Conservation (phyloP, 2,797 vertebrate species). For the Pogoniulus pusillus region DNA sequence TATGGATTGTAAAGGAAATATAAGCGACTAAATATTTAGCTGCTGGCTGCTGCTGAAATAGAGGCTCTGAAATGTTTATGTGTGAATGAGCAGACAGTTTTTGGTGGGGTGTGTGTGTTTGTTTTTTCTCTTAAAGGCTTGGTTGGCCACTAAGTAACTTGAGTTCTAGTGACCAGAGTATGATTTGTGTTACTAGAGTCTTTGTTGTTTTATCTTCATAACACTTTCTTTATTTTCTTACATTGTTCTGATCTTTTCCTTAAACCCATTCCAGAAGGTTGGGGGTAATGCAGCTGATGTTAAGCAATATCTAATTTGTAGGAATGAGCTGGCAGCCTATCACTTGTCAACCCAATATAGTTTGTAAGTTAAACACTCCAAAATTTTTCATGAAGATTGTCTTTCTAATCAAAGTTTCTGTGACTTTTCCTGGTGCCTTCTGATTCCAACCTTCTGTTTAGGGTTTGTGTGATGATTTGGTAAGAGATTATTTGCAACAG, state of each 20-base stretch:
- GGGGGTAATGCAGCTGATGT: not conserved
- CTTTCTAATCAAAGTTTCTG: not conserved
- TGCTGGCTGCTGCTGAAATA: not conserved
- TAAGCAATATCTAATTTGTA: not conserved
- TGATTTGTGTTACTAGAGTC: not conserved
- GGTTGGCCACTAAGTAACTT: not conserved
- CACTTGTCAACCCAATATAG: not conserved
- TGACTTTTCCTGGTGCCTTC: not conserved
- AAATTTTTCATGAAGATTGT: not conserved
- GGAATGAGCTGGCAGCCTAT: not conserved
- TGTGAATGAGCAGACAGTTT: not conserved
- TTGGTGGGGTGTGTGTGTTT: not conserved
- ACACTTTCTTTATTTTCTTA: not conserved
- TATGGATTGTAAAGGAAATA: not conserved
- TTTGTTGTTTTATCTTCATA: not conserved
- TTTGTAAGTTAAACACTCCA: not conserved
- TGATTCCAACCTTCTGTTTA: not conserved
- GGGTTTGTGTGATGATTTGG: not conserved
- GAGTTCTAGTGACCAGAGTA: not conserved
- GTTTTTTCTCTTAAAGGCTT: not conserved
- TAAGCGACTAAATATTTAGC: not conserved
- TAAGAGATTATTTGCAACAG: not conserved
- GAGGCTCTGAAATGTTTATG: not conserved
- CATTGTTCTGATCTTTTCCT: not conserved
- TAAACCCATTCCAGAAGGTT: not conserved